These are phyloP conservation scores for Protodeltote pygarga DNA, from an alignment of 2,888 invertebrate species.

Conservation along the genomic window DNA sequence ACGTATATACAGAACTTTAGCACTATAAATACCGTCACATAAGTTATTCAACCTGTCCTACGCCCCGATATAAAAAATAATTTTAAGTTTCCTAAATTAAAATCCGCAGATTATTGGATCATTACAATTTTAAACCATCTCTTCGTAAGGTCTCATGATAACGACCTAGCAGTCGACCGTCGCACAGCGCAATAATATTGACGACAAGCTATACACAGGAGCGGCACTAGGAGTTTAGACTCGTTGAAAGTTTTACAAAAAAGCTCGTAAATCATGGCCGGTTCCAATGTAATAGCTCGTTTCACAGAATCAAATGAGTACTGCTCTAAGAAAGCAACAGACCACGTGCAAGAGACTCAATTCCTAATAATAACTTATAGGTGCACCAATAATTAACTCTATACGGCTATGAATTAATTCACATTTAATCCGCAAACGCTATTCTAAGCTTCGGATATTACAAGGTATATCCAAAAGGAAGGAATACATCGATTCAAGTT, in stretches of 20 bases:
- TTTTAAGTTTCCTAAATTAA: slow-evolving; percentile 74
- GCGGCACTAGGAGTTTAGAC: slow-evolving; percentile 12
- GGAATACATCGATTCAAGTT: slow-evolving; percentile 59
- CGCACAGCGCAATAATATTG: slow-evolving; percentile 40
- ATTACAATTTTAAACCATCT: slow-evolving; percentile 61
- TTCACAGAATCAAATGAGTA: slow-evolving; percentile 48
- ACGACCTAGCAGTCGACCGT: slow-evolving; percentile 44
- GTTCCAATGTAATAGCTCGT: slow-evolving; percentile 47
- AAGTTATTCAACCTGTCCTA: slow-evolving; percentile 62
- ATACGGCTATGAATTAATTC: slow-evolving; percentile 66
- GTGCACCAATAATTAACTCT: slow-evolving; percentile 70
- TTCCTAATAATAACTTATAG: slow-evolving; percentile 68
- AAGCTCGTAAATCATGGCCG: slow-evolving; percentile 30
- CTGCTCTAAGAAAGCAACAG: slow-evolving; percentile 50
- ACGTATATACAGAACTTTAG: slow-evolving; percentile 80
- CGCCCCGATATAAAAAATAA: slow-evolving; percentile 76
- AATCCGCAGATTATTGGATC: slow-evolving; percentile 66
- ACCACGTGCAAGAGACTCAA: slow-evolving; percentile 67
- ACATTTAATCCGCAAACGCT: slow-evolving; percentile 66
- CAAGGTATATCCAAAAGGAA: slow-evolving; percentile 55
- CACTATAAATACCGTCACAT: slow-evolving; percentile 67
- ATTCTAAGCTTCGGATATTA: slow-evolving; percentile 60
- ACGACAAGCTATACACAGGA: slow-evolving; percentile 42
- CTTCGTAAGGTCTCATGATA: slow-evolving; percentile 62
- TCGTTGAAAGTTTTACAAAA: slow-evolving; percentile 5